Evolutionary conservation across 1,140 invertebrate genomes (phyloP), one percentile per base, ranked within the genome.

Genomic region (Drosophila sp.): DNA sequence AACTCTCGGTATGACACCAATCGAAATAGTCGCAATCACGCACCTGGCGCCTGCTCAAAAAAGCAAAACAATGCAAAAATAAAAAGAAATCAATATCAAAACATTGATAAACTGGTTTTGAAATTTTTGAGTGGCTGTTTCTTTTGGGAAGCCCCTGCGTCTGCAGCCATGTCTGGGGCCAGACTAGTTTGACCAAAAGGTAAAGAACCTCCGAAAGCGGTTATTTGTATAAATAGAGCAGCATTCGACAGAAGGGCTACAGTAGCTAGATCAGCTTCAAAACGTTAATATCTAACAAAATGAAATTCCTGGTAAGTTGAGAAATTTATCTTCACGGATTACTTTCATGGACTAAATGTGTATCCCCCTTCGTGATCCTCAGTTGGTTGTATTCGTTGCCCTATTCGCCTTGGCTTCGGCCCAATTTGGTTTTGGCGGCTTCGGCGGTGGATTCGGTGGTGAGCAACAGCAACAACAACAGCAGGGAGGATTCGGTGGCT

Each of bases 321-420:
- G 10, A 6, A n/a, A 4, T 30, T 6, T 25, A 47, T 4, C 8
- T 1, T 2, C 27, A 17, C 4, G 1, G 7, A 7, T 0, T 25
- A 7, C 7, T 30, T 6, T 11, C 7, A 17, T 8, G 7, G n/a
- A 7, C 6, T 47, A 47, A 8, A 60, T 11, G 25, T 4, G 10
- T 29, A 30, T 8, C 10, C 0, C 27, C 17, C 2, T 17, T 2
- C 8, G 2, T 8, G 44, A 8, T 2, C 10, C 11, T 4, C 5
- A 76, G 73, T 72, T 76, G 58, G 68, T 76, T 65, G 58, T 76
- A 25, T 75, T 76, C 17, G 50, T 76, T 58, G 72, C 72, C 23
- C 23, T 76, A 1, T 10, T 76, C 17, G 73, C 73, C 25, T 7
- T 69, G 2, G 72, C 65, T 11, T 40, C 50, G 3, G 65, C 65